Conservation (phyloP, 1,140 invertebrate species). For the Saccostrea glomerata region DNA sequence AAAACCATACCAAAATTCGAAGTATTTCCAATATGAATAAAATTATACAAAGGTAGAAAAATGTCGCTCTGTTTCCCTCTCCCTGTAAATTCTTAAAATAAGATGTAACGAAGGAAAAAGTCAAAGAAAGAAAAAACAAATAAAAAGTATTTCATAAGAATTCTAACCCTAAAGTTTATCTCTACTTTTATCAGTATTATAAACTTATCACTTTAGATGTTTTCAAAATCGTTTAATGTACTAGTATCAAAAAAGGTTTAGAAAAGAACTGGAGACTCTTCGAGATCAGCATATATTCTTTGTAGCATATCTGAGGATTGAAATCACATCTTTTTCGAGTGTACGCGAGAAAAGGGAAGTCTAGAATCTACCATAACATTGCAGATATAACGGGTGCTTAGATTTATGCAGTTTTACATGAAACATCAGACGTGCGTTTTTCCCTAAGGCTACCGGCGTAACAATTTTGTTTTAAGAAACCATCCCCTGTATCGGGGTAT, state of each 20-base stretch:
- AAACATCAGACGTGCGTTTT: background rate
- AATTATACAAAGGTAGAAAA: too few relatives aligned
- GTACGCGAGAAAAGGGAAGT: background rate
- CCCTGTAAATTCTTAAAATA: too few relatives aligned
- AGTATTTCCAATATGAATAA: background rate
- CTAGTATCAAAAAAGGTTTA: too few relatives aligned
- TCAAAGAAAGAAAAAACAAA: too few relatives aligned
- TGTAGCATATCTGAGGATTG: background rate
- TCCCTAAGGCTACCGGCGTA: background rate
- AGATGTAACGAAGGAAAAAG: too few relatives aligned
- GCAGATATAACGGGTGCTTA: background rate
- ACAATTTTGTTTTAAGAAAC: background rate
- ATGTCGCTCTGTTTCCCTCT: too few relatives aligned
- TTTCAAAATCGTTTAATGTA: too few relatives aligned
- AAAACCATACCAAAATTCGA: background rate
- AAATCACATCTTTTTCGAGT: background rate
- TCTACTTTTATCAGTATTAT: too few relatives aligned
- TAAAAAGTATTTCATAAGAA: too few relatives aligned
- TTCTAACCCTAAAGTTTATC: too few relatives aligned
- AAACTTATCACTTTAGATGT: too few relatives aligned
- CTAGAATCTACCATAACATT: background rate
- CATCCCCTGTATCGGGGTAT: background rate
- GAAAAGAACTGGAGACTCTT: background rate
- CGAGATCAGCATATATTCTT: background rate
- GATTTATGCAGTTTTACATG: background rate